phyloP scores from a whole-genome alignment of 2,888 invertebrate species.

The Cataglyphis albicans region DNA sequence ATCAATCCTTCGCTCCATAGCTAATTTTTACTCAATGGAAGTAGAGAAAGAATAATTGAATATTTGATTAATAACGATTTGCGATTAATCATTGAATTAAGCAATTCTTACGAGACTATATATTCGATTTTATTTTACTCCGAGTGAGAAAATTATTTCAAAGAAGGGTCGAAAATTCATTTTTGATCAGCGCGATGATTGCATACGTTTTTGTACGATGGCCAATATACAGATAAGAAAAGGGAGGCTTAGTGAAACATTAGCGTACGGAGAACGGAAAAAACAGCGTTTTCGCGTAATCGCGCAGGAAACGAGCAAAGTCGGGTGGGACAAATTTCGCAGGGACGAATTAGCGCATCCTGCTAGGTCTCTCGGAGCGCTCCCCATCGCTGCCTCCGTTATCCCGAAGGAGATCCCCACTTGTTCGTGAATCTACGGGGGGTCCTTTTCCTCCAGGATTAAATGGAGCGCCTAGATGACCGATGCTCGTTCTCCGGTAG shows the following conservation, averaged over 20 bases:
- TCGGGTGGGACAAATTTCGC: slow-evolving; percentile 78
- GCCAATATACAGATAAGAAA: slow-evolving; percentile 34
- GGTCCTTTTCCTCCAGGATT: slow-evolving; percentile 83
- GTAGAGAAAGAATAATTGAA: background rate
- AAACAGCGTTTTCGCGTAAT: slow-evolving; percentile 56
- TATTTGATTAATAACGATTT: background rate
- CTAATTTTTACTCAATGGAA: background rate
- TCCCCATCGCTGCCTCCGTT: slow-evolving; percentile 66
- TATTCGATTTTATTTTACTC: background rate
- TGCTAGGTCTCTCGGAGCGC: slow-evolving; percentile 66
- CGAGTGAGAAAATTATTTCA: background rate
- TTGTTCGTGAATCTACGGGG: slow-evolving; percentile 78
- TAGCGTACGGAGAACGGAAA: slow-evolving; percentile 59
- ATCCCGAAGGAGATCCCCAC: slow-evolving; percentile 82
- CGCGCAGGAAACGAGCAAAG: slow-evolving; percentile 62
- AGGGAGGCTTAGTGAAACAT: slow-evolving; percentile 69
- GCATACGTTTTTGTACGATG: slow-evolving; percentile 3
- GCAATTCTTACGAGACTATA: background rate
- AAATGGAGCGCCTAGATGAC: slow-evolving; percentile 86
- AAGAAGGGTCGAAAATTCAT: background rate
- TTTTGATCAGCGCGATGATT: slow-evolving; percentile 18
- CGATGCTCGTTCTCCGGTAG: slow-evolving; percentile 79
- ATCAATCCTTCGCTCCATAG: background rate
- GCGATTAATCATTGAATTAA: background rate
- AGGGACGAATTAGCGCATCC: slow-evolving; percentile 83